phyloP scores from a whole-genome alignment of 2,797 vertebrate species.

The Leptodactylus fallax region DNA sequence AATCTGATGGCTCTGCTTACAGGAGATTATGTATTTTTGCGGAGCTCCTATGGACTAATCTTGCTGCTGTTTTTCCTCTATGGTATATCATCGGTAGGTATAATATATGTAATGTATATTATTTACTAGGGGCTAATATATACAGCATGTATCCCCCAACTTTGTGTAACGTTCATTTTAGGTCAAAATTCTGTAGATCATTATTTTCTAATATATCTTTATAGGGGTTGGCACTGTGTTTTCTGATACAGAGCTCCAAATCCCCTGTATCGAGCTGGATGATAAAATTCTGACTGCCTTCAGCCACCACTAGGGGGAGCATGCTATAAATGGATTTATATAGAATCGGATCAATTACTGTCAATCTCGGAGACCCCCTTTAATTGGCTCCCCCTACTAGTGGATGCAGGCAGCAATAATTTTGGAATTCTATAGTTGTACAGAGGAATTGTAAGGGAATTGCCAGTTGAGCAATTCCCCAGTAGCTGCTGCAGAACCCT shows the following conservation, averaged over 20 bases:
- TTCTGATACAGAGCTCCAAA: not conserved
- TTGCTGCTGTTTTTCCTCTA: slow-evolving; percentile 85
- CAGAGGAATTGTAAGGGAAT: no score
- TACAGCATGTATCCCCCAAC: not conserved
- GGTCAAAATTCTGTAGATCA: not conserved
- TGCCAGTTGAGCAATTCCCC: no score
- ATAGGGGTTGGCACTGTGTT: not conserved
- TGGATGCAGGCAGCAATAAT: no score
- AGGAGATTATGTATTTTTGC: slow-evolving; percentile 71
- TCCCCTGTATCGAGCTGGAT: not conserved
- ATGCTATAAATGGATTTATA: no score
- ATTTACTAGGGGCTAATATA: not conserved
- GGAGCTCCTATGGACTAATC: slow-evolving; percentile 81
- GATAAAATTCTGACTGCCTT: no score
- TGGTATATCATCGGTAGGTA: slow-evolving; percentile 87
- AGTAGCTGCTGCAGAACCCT: no score
- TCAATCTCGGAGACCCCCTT: no score
- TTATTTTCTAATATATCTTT: not conserved
- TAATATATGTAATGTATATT: not conserved
- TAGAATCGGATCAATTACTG: no score
- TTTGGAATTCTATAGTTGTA: no score
- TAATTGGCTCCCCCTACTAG: no score
- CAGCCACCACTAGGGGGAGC: not conserved
- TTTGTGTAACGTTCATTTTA: not conserved
- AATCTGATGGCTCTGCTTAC: slow-evolving; percentile 71